Evolutionary conservation across 2,888 invertebrate species (phyloP).

Genomic region (Globia sparganii): DNA sequence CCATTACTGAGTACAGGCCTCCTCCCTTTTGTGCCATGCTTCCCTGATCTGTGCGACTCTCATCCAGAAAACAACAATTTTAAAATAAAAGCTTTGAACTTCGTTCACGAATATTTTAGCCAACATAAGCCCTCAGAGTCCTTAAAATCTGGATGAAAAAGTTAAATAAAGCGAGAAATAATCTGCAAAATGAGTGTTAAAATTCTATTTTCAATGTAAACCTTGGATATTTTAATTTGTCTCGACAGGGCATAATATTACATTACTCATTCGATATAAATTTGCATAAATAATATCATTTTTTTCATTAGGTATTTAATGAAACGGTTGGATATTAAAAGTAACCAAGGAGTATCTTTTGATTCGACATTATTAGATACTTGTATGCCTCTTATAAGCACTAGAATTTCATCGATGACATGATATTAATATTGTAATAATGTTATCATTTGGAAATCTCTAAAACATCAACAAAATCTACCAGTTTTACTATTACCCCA

Average conservation of each 20-base stretch:
- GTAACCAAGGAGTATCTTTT: neutral
- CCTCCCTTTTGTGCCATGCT: neutral
- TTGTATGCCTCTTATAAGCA: neutral
- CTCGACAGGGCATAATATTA: constrained; percentile 25
- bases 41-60: neutral
- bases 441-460: too few relatives aligned
- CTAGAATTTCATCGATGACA: neutral
- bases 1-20: too few relatives aligned
- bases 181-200: constrained; percentile 51
- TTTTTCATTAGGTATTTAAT: neutral
- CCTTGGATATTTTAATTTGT: constrained; percentile 41
- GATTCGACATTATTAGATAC: neutral
- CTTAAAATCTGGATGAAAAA: constrained; percentile 46
- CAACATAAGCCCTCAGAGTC: constrained; percentile 20
- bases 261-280: constrained; percentile 24
- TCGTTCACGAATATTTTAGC: constrained; percentile 37
- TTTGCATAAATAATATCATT: constrained; percentile 7
- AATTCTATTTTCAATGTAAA: constrained; percentile 43
- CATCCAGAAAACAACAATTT: constrained; percentile 2
- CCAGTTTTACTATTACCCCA: neutral
- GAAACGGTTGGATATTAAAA: neutral
- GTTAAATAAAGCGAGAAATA: constrained; percentile 50
- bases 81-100: constrained; percentile 14
- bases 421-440: neutral
- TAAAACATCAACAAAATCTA: neutral